These are phyloP conservation scores for Halisarca cf. caerulea DNA, from an alignment of 37 sponge, comb jelly and placozoan genomes.

Conservation along the genomic window DNA sequence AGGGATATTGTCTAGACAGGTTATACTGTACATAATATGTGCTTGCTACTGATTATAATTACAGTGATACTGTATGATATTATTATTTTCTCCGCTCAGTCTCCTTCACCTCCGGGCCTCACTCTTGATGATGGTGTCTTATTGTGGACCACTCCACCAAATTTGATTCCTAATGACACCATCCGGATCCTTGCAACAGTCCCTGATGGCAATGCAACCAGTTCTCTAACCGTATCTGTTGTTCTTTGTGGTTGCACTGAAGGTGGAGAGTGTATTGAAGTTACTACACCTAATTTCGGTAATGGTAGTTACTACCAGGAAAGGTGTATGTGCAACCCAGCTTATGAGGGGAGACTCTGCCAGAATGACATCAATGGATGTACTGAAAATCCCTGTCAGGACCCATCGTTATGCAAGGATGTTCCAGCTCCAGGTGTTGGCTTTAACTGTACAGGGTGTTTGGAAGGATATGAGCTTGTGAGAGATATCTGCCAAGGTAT, in stretches of 20 bases:
- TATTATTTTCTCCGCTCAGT: not conserved
- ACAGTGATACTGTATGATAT: no score
- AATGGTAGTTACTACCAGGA: not conserved
- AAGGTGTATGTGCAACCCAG: not conserved
- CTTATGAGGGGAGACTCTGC: conserved; percentile 3
- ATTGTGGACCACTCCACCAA: not conserved
- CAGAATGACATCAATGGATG: conserved; percentile 2
- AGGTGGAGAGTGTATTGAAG: not conserved
- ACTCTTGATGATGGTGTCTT: not conserved
- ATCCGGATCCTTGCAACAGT: not conserved
- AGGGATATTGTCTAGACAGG: no score
- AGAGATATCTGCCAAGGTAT: not conserved
- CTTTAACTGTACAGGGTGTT: not conserved
- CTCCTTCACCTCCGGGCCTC: not conserved
- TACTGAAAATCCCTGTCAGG: conserved; percentile 8
- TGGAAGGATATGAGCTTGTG: not conserved
- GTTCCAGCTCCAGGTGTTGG: conserved; percentile 7
- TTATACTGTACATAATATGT: no score
- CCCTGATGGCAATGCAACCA: conserved; percentile 1
- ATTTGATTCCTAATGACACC: not conserved
- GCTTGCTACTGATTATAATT: no score
- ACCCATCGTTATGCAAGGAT: conserved; percentile 1
- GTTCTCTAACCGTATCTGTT: not conserved
- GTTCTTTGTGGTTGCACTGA: conserved; percentile 7
- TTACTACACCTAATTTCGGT: conserved; percentile 7